Evolutionary conservation across 1,140 invertebrate genomes (phyloP).

Genomic region (Musca vetustissima): DNA sequence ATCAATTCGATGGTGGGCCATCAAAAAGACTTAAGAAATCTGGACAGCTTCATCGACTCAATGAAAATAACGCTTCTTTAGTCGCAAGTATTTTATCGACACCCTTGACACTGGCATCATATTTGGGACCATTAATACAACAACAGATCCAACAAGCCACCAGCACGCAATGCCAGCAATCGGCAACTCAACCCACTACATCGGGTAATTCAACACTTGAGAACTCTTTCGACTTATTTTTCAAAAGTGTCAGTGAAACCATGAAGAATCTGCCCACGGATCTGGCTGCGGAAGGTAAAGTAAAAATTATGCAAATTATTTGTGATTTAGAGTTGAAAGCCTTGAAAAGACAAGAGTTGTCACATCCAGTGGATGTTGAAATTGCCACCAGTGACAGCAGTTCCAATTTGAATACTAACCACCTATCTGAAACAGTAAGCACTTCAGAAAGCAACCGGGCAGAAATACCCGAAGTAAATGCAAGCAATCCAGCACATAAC

Average conservation of each 20-base stretch:
- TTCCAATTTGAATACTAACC: not conserved
- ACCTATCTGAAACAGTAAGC: not conserved
- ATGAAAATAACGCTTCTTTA: slow-evolving; percentile 2
- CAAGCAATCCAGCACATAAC: no score
- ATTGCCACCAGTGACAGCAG: not conserved
- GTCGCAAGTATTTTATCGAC: not conserved
- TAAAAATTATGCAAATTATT: slow-evolving; percentile 48
- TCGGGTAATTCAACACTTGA: slow-evolving; percentile 10
- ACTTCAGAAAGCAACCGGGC: not conserved
- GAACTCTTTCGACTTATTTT: slow-evolving; percentile 43
- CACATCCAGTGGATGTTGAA: no score
- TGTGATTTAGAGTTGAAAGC: slow-evolving; percentile 41
- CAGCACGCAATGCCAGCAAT: not conserved
- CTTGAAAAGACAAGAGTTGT: slow-evolving; percentile 32
- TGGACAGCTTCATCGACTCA: not conserved
- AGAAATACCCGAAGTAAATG: not conserved
- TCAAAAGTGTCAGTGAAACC: slow-evolving; percentile 45
- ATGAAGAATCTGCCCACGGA: slow-evolving; percentile 44
- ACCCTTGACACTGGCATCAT: slow-evolving; percentile 4
- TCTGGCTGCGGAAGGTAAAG: slow-evolving; percentile 45
- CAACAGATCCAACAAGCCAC: not conserved
- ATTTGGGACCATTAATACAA: not conserved
- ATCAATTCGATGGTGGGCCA: not conserved
- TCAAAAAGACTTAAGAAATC: not conserved
- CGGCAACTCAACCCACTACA: not conserved